Evolutionary conservation across 2,113 vertebrate species (phyloP).

Genomic region (Nanger granti): DNA sequence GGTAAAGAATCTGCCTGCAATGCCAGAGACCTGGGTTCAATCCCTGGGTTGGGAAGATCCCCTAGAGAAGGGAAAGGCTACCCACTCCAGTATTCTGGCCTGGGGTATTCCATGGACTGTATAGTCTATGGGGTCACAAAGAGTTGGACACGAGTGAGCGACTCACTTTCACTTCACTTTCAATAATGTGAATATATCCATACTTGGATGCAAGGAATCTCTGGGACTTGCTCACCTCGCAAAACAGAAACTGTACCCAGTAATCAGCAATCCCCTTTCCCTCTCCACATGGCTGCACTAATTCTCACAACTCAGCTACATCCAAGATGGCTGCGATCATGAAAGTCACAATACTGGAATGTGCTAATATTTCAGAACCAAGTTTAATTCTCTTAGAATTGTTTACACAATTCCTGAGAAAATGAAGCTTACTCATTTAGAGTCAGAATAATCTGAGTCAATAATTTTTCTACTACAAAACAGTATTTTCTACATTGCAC

Average conservation of each 20-base stretch:
- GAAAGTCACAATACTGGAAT: background rate
- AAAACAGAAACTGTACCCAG: background rate
- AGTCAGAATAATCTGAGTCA: background rate
- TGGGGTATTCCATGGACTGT: background rate
- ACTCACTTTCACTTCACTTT: background rate
- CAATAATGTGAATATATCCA: background rate
- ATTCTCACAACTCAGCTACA: background rate
- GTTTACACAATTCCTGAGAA: background rate
- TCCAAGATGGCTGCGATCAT: accelerated
- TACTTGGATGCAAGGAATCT: background rate
- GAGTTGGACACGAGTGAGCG: accelerated
- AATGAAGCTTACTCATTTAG: background rate
- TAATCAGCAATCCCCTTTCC: background rate
- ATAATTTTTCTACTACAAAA: background rate
- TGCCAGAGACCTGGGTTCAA: background rate
- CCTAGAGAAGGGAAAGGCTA: background rate
- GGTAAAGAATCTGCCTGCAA: background rate
- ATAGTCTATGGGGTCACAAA: background rate
- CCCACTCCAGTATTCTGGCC: background rate
- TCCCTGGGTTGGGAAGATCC: background rate
- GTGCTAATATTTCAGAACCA: background rate
- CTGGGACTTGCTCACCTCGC: background rate
- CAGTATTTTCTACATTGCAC: background rate
- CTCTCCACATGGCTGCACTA: background rate
- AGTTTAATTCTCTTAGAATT: background rate